Conservation (phyloP, 2,888 invertebrate genomes). For the Habrosyne pyritoides region DNA sequence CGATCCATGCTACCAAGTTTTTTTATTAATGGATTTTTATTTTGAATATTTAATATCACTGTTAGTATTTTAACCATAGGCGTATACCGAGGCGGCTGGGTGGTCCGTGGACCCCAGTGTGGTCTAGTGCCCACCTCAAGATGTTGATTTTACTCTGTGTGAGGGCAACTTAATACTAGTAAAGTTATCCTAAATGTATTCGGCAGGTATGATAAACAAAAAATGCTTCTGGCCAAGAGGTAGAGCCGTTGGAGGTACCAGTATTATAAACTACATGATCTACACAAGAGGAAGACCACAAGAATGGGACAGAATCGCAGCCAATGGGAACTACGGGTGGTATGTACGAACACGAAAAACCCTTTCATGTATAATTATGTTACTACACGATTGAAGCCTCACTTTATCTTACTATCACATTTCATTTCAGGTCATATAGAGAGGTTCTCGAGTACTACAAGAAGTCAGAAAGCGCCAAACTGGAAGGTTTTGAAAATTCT, state of each 20-base stretch:
- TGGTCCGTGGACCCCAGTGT: too few species aligned
- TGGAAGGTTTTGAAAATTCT: conserved; percentile 64
- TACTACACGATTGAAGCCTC: not conserved
- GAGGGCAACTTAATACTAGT: too few species aligned
- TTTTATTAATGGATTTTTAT: too few species aligned
- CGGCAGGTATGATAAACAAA: conserved; percentile 64
- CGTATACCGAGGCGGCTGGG: too few species aligned
- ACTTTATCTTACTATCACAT: not conserved
- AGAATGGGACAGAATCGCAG: conserved; percentile 88
- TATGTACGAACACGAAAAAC: conserved; percentile 56
- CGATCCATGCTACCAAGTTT: too few species aligned
- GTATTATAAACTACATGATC: conserved; percentile 92
- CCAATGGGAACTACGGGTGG: conserved; percentile 88
- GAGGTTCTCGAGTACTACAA: conserved; percentile 83
- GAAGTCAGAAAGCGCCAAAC: conserved; percentile 79
- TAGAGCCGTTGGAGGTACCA: conserved; percentile 90
- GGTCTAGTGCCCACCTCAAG: too few species aligned
- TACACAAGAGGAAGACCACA: conserved; percentile 89
- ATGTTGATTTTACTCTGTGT: too few species aligned
- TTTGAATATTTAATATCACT: too few species aligned
- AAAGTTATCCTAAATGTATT: conserved; percentile 5
- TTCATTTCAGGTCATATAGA: conserved; percentile 80
- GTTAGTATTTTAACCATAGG: too few species aligned
- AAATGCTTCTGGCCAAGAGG: conserved; percentile 89
- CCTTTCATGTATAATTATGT: not conserved